Conservation (phyloP, 2,113 vertebrate genomes). For the Madoqua kirkii region DNA sequence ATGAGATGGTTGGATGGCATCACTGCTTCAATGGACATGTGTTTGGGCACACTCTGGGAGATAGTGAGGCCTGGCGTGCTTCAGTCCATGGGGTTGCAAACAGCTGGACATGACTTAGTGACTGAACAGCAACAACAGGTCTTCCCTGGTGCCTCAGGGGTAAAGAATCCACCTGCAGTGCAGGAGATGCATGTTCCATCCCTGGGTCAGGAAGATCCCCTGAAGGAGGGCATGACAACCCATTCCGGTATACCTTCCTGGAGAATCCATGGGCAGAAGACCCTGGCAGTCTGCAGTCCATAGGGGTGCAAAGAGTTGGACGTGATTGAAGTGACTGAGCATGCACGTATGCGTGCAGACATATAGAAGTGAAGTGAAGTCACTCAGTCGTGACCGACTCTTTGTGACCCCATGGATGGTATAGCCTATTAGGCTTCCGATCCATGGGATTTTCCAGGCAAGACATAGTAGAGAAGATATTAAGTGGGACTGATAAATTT, state of each 20-base stretch:
- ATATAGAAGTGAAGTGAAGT: neutral
- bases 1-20: neutral
- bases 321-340: neutral
- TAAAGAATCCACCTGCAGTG: neutral
- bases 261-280: neutral
- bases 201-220: neutral
- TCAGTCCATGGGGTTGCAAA: neutral
- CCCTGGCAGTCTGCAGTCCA: neutral
- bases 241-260: neutral
- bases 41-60: neutral
- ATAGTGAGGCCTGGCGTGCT: neutral
- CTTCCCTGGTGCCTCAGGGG: neutral
- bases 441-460: too few species aligned
- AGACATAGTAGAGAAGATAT: neutral
- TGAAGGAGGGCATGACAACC: neutral
- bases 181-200: neutral
- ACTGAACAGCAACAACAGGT: neutral
- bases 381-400: rapidly evolving
- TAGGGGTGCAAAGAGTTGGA: neutral
- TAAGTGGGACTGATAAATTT: neutral
- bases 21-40: neutral
- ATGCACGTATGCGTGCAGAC: rapidly evolving
- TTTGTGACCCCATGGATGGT: too few species aligned
- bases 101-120: neutral
- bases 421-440: rapidly evolving